These are phyloP conservation scores for Steromphala cineraria DNA, from an alignment of 2,888 invertebrate genomes.

Conservation along the genomic window DNA sequence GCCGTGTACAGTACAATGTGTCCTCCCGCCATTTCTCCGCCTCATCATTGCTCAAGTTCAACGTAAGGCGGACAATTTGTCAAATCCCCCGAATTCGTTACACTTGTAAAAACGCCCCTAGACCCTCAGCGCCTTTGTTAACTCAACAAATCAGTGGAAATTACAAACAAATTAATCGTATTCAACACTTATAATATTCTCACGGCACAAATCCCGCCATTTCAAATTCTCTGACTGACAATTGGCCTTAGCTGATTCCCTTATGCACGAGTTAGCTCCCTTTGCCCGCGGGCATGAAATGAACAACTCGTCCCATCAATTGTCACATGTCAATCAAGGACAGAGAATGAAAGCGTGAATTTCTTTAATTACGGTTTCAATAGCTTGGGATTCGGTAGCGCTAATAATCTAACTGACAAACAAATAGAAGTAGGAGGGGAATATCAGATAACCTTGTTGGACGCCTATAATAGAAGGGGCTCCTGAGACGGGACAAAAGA, in stretches of 20 bases:
- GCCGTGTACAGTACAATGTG: too few relatives aligned
- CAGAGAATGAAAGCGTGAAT: not conserved
- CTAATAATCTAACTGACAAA: slow-evolving; percentile 8
- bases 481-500: not conserved
- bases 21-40: too few relatives aligned
- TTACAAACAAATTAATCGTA: slow-evolving; percentile 10
- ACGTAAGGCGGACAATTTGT: not conserved
- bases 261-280: not conserved
- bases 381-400: not conserved
- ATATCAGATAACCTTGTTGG: not conserved
- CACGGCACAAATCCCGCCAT: slow-evolving; percentile 3
- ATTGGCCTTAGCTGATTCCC: not conserved
- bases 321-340: not conserved
- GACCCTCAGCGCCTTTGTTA: not conserved
- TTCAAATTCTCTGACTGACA: not conserved
- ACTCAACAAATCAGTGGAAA: not conserved
- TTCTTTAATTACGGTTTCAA: slow-evolving; percentile 5
- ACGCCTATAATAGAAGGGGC: not conserved
- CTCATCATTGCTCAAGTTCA: not conserved
- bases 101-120: slow-evolving; percentile 8
- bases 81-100: slow-evolving; percentile 2
- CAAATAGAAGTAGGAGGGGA: not conserved
- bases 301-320: not conserved
- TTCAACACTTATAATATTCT: not conserved
- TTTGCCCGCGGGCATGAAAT: not conserved